Conservation (phyloP, 2,113 vertebrate genomes). For the Petrocephalus zakoni region DNA sequence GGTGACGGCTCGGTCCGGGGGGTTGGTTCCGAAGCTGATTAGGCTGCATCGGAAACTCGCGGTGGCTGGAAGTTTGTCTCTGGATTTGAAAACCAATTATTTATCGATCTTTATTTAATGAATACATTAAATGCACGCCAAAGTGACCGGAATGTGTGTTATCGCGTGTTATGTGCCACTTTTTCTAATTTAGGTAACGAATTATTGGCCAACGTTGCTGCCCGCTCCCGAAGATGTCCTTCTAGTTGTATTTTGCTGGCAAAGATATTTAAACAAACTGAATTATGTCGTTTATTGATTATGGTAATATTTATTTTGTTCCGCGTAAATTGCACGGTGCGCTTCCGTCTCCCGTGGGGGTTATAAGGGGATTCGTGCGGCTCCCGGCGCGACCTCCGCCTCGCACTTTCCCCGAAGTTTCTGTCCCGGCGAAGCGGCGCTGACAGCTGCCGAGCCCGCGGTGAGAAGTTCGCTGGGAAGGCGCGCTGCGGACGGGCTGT, state of each 20-base stretch:
- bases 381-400: too few species aligned
- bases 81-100: conserved; percentile 7
- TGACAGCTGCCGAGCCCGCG: neutral
- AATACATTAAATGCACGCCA: neutral
- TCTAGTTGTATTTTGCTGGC: neutral
- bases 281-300: neutral
- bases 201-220: neutral
- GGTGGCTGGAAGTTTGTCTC: neutral
- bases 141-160: neutral
- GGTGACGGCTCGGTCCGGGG: neutral
- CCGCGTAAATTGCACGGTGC: neutral
- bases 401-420: too few species aligned
- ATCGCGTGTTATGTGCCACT: neutral
- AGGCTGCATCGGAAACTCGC: neutral
- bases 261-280: neutral
- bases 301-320: neutral
- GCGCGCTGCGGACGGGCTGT: too few species aligned
- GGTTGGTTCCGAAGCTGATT: neutral
- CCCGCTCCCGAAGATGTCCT: neutral
- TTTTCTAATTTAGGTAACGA: neutral
- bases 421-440: too few species aligned
- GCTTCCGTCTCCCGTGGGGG: neutral
- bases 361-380: neutral
- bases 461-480: neutral
- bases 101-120: neutral